These are phyloP conservation scores for Girardia tigrina DNA, from an alignment of 2,888 invertebrate genomes.

Conservation along the genomic window DNA sequence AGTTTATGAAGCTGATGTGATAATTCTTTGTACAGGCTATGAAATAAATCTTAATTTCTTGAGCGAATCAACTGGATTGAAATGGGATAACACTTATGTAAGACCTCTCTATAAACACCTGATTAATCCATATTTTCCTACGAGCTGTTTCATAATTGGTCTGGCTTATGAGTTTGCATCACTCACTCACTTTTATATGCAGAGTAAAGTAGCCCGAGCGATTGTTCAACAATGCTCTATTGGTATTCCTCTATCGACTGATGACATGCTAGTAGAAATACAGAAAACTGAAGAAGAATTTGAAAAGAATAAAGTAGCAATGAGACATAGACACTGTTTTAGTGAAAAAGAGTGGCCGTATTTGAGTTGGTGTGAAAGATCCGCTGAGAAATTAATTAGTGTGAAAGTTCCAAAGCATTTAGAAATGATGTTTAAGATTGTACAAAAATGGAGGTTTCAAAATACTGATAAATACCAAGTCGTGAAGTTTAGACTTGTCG, in stretches of 20 bases:
- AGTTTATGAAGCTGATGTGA: neutral
- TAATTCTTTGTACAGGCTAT: neutral
- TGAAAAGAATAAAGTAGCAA: neutral
- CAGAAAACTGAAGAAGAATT: neutral
- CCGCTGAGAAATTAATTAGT: neutral
- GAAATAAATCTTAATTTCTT: neutral
- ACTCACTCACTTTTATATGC: neutral
- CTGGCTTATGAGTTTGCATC: neutral
- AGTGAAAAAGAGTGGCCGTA: neutral
- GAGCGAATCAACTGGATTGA: neutral
- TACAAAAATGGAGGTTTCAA: neutral
- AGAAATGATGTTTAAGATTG: neutral
- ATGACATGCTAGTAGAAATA: neutral
- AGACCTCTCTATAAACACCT: constrained; percentile 19
- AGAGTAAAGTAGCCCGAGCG: neutral
- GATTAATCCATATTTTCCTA: neutral
- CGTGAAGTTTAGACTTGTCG: neutral
- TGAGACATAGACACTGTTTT: constrained; percentile 19
- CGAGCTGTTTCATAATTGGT: neutral
- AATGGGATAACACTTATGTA: neutral
- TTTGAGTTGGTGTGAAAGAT: neutral
- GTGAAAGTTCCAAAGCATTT: neutral
- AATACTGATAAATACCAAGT: neutral
- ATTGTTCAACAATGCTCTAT: neutral
- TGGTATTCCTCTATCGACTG: neutral